Evolutionary conservation across 2,113 vertebrate genomes (phyloP), one percentile per base, ranked within the genome.

Genomic region (Monopterus albus): DNA sequence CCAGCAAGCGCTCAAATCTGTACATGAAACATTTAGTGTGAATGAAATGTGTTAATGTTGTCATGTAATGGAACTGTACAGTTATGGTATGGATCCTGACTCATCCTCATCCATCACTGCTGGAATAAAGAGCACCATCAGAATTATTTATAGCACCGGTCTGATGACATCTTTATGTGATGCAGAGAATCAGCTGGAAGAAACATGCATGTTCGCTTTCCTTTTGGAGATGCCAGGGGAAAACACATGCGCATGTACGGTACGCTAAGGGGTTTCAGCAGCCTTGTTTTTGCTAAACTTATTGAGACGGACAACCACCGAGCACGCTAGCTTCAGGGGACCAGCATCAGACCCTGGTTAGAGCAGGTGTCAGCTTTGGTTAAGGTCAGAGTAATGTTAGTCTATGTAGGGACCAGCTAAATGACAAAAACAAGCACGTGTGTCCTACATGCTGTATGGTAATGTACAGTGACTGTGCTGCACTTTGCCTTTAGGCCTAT

Each of bases 121-220:
- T 11, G 38, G 25, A 62, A 42, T 0, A 18, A 47, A 38, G 13
- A 38, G 49, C 70, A 21, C 18, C 29, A 10, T 1, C 18, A 2
- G 58, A 26, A 64, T 76, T 38, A 84, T 76, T 83, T 58, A 72
- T 42, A 21, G 15, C 9, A 6, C 7, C 46, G 33, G 61, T 71
- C 20, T 47, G 49, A 73, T 58, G 80, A 83, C 43, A 60, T 68
- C 55, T 73, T 81, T 78, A 83, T 83, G 66, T 35, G 69, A 40
- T 75, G 78, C 64, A 35, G 69, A 70, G 61, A 79, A 81, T 72
- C 72, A 67, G 71, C 52, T 40, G 46, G 70, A 56, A 81, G 35
- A 65, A 26, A 28, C 53, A 50, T 33, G 50, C 53, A 14, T 9
- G 20, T 29, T 79, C 65, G 18, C 35, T 56, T 45, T 52, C 66